Percentiles rank a stretch among this genome's conserved stretches.
These are phyloP conservation scores for Catajapyx aquilonaris DNA, from an alignment of 1,140 invertebrate species.

Conservation along the genomic window DNA sequence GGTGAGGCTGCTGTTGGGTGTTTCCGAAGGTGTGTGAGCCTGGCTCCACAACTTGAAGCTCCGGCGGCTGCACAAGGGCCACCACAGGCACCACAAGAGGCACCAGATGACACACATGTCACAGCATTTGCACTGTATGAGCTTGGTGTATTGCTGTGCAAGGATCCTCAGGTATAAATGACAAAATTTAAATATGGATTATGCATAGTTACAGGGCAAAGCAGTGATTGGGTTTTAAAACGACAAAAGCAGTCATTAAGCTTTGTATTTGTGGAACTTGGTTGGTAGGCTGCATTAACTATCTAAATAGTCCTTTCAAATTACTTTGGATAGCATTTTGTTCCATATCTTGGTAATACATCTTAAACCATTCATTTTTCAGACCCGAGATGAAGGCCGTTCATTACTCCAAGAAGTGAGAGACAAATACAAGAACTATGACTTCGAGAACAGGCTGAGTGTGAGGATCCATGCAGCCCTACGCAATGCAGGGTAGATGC, in stretches of 20 bases:
- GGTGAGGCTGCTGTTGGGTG: conserved; percentile 24
- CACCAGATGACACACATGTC: conserved; percentile 33
- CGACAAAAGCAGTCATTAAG: background rate
- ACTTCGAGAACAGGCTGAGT: conserved; percentile 41
- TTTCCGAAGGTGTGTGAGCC: conserved; percentile 29
- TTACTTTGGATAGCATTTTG: conserved; percentile 2
- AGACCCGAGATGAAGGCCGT: conserved; percentile 31
- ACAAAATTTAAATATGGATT: no score
- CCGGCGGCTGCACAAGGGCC: conserved; percentile 11
- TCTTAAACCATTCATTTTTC: no score
- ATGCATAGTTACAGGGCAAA: background rate
- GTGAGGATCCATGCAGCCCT: conserved; percentile 36
- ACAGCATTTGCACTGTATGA: conserved; percentile 45
- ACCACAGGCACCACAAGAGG: conserved; percentile 17
- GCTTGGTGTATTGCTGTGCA: conserved; percentile 30
- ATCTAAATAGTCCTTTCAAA: background rate
- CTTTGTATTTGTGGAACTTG: background rate
- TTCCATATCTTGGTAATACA: conserved; percentile 11
- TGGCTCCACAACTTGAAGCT: conserved; percentile 15
- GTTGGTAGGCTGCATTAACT: conserved; percentile 2
- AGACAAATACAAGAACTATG: conserved; percentile 36
- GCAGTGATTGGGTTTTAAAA: background rate
- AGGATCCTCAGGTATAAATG: conserved; percentile 24
- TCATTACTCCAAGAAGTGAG: conserved; percentile 23
- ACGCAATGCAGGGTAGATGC: conserved; percentile 17